phyloP scores from a whole-genome alignment of 2,113 vertebrate genomes.

The Rhipidura dahli region DNA sequence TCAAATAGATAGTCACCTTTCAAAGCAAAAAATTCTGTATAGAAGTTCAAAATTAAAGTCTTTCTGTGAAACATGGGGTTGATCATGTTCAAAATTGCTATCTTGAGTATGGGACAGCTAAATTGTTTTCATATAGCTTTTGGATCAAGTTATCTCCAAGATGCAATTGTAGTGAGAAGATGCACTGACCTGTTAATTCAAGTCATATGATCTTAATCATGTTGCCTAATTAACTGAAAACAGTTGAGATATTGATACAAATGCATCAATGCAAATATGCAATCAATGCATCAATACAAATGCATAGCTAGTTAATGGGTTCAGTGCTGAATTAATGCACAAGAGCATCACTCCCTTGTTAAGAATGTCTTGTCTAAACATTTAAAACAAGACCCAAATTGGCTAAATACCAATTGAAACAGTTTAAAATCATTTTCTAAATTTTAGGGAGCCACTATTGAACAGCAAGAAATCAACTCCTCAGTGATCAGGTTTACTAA shows the following conservation, averaged over 20 bases:
- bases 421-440: background rate
- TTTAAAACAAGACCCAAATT: background rate
- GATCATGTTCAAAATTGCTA: background rate
- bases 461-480: background rate
- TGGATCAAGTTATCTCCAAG: background rate
- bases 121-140: background rate
- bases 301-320: background rate
- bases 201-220: background rate
- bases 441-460: background rate
- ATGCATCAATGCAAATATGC: too few species aligned
- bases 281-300: too few species aligned
- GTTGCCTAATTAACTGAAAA: constrained; percentile 10
- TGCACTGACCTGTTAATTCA: constrained; percentile 13
- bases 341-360: background rate
- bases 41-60: background rate
- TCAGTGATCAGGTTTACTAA: background rate
- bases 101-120: background rate
- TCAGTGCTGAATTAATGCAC: background rate
- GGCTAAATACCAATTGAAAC: background rate
- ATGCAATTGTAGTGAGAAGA: background rate
- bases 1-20: background rate
- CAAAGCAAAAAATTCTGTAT: background rate
- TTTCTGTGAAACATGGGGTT: background rate
- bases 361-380: constrained; percentile 24
- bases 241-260: background rate